phyloP scores from a whole-genome alignment of 2,113 vertebrate species.

The Gavia stellata region DNA sequence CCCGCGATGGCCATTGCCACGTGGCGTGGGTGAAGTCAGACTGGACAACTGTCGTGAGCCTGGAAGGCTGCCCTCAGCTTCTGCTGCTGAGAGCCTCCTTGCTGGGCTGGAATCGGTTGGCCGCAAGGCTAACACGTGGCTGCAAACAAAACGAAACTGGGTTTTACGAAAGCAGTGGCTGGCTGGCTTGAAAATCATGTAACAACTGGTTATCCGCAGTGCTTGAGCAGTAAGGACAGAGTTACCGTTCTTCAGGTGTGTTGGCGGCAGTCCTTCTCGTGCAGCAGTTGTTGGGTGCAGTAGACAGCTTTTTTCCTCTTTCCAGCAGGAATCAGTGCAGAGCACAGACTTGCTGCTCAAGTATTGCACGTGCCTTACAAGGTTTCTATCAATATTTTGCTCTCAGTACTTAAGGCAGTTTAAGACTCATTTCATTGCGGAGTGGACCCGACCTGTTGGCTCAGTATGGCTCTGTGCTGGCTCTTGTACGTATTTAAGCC shows the following conservation, averaged over 20 bases:
- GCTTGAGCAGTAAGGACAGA: not conserved
- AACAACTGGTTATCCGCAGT: accelerated
- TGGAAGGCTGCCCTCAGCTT: not conserved
- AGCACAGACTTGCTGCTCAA: not conserved
- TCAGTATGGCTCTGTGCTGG: not conserved
- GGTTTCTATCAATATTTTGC: accelerated
- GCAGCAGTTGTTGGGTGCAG: not conserved
- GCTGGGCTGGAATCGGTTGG: not conserved
- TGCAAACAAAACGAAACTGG: not conserved
- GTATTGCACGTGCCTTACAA: accelerated
- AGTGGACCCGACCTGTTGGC: not conserved
- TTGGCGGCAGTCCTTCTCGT: accelerated
- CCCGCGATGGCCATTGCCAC: not conserved
- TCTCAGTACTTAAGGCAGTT: not conserved
- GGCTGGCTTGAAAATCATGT: not conserved
- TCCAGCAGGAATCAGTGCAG: not conserved
- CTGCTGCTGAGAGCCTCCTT: not conserved
- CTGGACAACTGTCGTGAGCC: not conserved
- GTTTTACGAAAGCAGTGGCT: not conserved
- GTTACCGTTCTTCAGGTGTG: not conserved
- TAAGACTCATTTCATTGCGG: not conserved
- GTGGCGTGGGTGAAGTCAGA: not conserved
- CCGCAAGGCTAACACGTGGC: not conserved
- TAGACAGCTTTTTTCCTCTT: not conserved
- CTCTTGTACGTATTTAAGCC: not conserved